These are phyloP conservation scores for Chloebia gouldiae DNA, from an alignment of 2,113 vertebrate genomes.

Conservation along the genomic window DNA sequence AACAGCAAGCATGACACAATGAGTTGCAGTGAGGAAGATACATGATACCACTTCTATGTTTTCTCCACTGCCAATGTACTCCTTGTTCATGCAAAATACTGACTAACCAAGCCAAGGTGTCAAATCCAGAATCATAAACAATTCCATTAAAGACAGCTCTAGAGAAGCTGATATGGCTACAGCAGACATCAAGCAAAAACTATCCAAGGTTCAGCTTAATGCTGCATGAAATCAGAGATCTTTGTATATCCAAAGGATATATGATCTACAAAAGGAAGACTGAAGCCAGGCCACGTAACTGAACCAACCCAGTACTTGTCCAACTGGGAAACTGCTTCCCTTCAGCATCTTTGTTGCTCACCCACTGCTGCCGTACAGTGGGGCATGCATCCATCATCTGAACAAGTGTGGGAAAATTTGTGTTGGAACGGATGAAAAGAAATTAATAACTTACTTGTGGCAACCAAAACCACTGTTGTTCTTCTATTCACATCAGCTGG, in stretches of 20 bases:
- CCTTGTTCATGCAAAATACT: neutral
- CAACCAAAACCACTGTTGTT: neutral
- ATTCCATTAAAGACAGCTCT: neutral
- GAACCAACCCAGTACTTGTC: neutral
- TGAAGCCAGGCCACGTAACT: neutral
- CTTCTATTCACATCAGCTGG: neutral
- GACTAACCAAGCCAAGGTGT: neutral
- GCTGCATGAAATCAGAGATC: neutral
- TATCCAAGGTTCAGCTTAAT: neutral
- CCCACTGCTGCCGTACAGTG: neutral
- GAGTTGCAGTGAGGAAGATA: fast-evolving
- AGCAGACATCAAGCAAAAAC: neutral
- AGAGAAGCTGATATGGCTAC: neutral
- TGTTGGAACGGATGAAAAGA: neutral
- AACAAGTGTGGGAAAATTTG: neutral
- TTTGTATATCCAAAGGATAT: neutral
- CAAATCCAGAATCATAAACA: neutral
- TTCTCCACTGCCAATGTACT: neutral
- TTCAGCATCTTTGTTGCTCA: neutral
- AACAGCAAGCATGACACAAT: neutral
- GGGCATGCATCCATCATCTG: neutral
- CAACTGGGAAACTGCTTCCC: neutral
- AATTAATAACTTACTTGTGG: neutral
- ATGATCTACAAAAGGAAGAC: neutral
- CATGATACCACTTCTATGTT: fast-evolving